These are phyloP conservation scores for Daphoenositta chrysoptera DNA, from an alignment of 2,113 vertebrate species.

Conservation along the genomic window DNA sequence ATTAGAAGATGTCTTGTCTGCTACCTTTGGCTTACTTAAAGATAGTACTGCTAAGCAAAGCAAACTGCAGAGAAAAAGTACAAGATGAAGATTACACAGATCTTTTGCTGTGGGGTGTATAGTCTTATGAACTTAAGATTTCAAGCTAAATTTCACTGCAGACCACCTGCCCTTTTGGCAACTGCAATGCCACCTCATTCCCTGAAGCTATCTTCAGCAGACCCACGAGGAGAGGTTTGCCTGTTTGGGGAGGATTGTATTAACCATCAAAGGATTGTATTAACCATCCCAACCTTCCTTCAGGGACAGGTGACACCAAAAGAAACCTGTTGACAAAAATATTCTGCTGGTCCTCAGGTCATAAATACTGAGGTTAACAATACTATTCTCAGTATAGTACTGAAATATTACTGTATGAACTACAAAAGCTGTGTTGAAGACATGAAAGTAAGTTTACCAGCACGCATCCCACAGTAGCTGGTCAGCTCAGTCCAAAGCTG, in stretches of 20 bases:
- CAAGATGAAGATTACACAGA: not conserved
- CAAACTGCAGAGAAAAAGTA: not conserved
- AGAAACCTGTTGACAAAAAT: not conserved
- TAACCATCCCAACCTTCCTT: no score
- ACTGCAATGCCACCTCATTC: not conserved
- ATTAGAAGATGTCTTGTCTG: not conserved
- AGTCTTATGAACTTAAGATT: not conserved
- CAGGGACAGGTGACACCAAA: not conserved
- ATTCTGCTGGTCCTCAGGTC: not conserved
- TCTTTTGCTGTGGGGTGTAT: not conserved
- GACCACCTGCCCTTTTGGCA: not conserved
- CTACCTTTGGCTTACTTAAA: not conserved
- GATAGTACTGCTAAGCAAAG: not conserved
- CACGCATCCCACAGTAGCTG: not conserved
- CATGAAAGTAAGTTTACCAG: not conserved
- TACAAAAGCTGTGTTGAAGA: not conserved
- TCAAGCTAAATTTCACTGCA: not conserved
- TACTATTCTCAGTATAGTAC: not conserved
- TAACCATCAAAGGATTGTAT: not conserved
- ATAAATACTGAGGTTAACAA: not conserved
- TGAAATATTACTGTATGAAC: not conserved
- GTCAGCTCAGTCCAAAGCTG: not conserved
- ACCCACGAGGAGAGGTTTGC: rapidly evolving
- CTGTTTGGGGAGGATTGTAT: not conserved
- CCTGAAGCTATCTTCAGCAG: not conserved